phyloP scores from a whole-genome alignment of 2,888 invertebrate species.

The Parnassius smintheus region DNA sequence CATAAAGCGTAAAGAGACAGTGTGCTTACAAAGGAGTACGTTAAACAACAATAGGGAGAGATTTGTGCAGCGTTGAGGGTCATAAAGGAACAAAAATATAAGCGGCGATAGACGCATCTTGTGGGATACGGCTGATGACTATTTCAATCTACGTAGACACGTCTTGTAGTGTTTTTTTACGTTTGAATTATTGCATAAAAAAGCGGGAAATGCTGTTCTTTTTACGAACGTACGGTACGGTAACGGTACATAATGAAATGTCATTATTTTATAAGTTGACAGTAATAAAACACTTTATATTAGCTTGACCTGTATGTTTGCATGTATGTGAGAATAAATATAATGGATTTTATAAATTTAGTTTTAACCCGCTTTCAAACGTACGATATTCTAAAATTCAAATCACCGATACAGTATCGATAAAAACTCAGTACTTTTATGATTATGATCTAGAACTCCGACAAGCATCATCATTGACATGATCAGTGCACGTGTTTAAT shows the following conservation, averaged over 20 bases:
- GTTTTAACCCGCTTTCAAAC: too few relatives aligned
- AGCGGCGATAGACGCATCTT: constrained; percentile 57
- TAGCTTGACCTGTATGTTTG: too few relatives aligned
- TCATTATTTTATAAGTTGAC: neutral
- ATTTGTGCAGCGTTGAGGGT: constrained; percentile 38
- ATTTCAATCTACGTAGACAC: constrained; percentile 35
- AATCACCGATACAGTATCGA: too few relatives aligned
- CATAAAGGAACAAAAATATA: constrained; percentile 49
- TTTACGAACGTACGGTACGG: too few relatives aligned
- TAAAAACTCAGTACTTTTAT: too few relatives aligned
- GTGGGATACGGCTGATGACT: constrained; percentile 40
- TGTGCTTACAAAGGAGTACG: constrained; percentile 8
- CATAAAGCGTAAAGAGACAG: constrained; percentile 12
- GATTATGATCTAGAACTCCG: too few relatives aligned
- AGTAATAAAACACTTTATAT: too few relatives aligned
- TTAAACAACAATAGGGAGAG: constrained; percentile 32
- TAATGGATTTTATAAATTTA: too few relatives aligned
- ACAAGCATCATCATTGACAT: too few relatives aligned
- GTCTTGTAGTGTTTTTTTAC: constrained; percentile 17
- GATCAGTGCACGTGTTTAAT: too few relatives aligned
- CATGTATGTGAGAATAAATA: neutral
- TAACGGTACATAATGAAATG: neutral
- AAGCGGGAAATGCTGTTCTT: constrained; percentile 1
- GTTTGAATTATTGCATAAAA: constrained; percentile 5
- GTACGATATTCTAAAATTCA: too few relatives aligned